Conservation (phyloP, 2,888 invertebrate genomes). For the Mythimna albipuncta region DNA sequence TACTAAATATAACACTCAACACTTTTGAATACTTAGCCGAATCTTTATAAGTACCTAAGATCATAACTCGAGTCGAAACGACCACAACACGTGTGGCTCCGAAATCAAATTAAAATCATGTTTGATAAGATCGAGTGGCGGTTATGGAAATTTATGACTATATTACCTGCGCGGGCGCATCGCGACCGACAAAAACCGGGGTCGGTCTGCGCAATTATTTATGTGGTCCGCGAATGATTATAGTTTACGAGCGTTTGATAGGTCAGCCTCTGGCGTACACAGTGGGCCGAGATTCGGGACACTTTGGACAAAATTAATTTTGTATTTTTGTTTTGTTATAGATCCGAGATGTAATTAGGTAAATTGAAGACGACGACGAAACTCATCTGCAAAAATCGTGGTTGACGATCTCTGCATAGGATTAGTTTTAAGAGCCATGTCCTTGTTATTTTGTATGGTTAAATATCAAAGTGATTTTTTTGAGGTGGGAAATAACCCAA, state of each 20-base stretch:
- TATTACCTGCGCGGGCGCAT: conserved; percentile 90
- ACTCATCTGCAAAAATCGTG: neutral
- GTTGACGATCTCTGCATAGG: too few relatives aligned
- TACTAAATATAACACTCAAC: conserved; percentile 40
- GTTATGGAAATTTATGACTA: conserved; percentile 91
- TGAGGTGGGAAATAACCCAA: too few relatives aligned
- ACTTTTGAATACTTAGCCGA: conserved; percentile 27
- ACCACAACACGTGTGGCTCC: conserved; percentile 89
- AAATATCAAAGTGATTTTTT: too few relatives aligned
- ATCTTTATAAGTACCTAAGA: conserved; percentile 76
- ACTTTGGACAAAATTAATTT: conserved; percentile 60
- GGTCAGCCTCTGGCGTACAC: conserved; percentile 81
- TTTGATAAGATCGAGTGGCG: conserved; percentile 91
- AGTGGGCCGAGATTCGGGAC: conserved; percentile 64
- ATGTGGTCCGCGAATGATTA: conserved; percentile 89
- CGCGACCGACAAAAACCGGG: conserved; percentile 86
- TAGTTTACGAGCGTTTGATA: conserved; percentile 87
- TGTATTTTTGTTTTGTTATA: conserved; percentile 11
- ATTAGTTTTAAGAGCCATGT: neutral
- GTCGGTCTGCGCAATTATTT: conserved; percentile 88
- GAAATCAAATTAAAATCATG: conserved; percentile 91
- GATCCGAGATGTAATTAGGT: neutral
- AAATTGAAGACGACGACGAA: neutral
- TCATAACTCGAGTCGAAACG: conserved; percentile 86
- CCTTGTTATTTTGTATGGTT: neutral